Conservation (phyloP, 2,888 invertebrate species). For the Rhagium mordax region DNA sequence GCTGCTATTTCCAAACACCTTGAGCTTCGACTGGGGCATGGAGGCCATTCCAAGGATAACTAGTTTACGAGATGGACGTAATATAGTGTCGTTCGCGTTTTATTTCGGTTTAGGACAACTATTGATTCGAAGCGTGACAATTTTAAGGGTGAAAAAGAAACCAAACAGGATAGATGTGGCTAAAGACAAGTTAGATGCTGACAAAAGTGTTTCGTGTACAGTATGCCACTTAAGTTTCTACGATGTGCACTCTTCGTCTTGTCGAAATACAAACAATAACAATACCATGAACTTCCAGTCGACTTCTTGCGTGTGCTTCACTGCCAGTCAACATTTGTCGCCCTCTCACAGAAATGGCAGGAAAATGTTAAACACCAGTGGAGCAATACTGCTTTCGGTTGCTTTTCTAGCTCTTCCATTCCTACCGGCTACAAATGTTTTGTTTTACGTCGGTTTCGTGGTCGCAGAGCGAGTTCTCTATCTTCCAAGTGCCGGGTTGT, state of each 20-base stretch:
- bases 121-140: constrained; percentile 34
- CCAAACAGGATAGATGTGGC: not conserved
- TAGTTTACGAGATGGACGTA: constrained; percentile 84
- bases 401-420: constrained; percentile 92
- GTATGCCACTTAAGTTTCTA: constrained; percentile 80
- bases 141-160: constrained; percentile 24
- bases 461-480: constrained; percentile 97
- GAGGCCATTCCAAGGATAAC: constrained; percentile 92
- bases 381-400: constrained; percentile 72
- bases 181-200: constrained; percentile 3
- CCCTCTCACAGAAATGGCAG: constrained; percentile 34
- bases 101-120: constrained; percentile 72
- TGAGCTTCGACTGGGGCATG: constrained; percentile 99
- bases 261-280: constrained; percentile 82
- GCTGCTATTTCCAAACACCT: constrained; percentile 86
- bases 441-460: constrained; percentile 99
- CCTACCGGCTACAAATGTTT: constrained; percentile 94
- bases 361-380: constrained; percentile 48
- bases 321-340: constrained; percentile 18
- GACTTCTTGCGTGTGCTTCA: constrained; percentile 66
- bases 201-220: constrained; percentile 71
- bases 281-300: constrained; percentile 75
- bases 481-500: constrained; percentile 96
- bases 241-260: constrained; percentile 80
- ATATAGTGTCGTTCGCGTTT: constrained; percentile 82